Conservation (phyloP, 30 jellyfish, hydroid and myxozoan species). For the Euphysa ruthae region DNA sequence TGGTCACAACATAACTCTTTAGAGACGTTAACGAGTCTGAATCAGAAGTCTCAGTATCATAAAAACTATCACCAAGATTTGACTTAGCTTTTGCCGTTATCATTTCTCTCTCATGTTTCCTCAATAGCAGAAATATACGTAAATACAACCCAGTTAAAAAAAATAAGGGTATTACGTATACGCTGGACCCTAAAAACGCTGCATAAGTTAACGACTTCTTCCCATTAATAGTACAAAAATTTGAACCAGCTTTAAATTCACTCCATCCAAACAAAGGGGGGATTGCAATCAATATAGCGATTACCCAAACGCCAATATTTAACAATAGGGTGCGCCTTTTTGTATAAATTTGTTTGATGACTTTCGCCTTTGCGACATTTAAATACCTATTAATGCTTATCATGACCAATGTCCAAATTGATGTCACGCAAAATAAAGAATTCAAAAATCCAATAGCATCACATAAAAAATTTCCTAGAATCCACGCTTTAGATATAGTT, state of each 20-base stretch:
- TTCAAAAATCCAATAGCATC: slow-evolving; percentile 63
- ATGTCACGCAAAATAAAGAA: slow-evolving; percentile 55
- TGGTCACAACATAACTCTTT: no score
- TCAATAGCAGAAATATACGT: slow-evolving; percentile 49
- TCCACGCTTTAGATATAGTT: slow-evolving; percentile 72
- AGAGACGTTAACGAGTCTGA: no score
- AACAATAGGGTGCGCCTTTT: slow-evolving; percentile 29
- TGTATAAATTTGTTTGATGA: slow-evolving; percentile 41
- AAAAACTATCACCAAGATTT: no score
- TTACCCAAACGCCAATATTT: slow-evolving; percentile 57
- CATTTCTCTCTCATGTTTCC: slow-evolving; percentile 59
- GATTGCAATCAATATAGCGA: slow-evolving; percentile 32
- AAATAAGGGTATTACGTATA: slow-evolving; percentile 61
- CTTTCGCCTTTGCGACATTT: slow-evolving; percentile 67
- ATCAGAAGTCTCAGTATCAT: no score
- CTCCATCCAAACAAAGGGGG: slow-evolving; percentile 96
- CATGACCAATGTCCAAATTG: slow-evolving; percentile 83
- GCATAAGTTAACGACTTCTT: slow-evolving; percentile 54
- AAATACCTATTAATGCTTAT: slow-evolving; percentile 77
- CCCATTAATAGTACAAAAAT: slow-evolving; percentile 88
- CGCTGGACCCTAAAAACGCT: slow-evolving; percentile 27
- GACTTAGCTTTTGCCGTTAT: background rate
- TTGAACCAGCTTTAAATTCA: slow-evolving; percentile 62
- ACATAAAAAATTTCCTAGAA: slow-evolving; percentile 65
- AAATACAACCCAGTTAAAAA: slow-evolving; percentile 41